phyloP scores from a whole-genome alignment of 2,113 vertebrate genomes.

The Anser brachyrhynchus region DNA sequence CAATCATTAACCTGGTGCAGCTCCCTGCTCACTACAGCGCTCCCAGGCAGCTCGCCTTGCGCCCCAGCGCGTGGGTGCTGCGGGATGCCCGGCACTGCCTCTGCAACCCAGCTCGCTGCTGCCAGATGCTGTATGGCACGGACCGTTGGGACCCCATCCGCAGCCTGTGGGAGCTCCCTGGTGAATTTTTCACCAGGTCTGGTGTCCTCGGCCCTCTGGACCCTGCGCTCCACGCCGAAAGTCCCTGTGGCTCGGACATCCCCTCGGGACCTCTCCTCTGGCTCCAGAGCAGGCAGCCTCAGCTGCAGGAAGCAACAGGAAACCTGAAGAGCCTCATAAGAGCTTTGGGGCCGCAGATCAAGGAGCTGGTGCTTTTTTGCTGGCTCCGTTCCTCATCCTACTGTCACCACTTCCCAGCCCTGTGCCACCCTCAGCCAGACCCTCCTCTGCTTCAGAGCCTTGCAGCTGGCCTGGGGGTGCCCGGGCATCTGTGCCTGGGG shows the following conservation, averaged over 20 bases:
- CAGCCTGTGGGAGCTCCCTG: background rate
- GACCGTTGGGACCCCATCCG: background rate
- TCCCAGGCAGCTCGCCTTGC: no score
- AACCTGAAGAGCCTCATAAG: constrained; percentile 33
- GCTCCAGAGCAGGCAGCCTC: background rate
- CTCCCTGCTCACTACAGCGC: background rate
- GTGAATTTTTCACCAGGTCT: background rate
- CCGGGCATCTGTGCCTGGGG: no score
- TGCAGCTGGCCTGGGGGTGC: background rate
- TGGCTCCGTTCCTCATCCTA: accelerated
- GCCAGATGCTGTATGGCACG: background rate
- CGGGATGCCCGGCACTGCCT: background rate
- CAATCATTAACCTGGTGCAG: background rate
- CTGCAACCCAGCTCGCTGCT: accelerated
- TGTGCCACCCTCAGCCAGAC: background rate
- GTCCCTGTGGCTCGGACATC: background rate
- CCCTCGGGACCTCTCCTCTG: background rate
- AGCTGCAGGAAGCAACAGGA: background rate
- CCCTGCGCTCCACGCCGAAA: background rate
- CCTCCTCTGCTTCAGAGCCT: background rate
- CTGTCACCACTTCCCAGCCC: background rate
- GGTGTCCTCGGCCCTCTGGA: background rate
- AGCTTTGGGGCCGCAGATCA: background rate
- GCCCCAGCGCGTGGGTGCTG: background rate
- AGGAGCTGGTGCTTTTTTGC: background rate